Evolutionary conservation across 92 coral and sea anemone genomes (phyloP), one percentile per base, ranked within the genome.

Genomic region (Porites divaricata): DNA sequence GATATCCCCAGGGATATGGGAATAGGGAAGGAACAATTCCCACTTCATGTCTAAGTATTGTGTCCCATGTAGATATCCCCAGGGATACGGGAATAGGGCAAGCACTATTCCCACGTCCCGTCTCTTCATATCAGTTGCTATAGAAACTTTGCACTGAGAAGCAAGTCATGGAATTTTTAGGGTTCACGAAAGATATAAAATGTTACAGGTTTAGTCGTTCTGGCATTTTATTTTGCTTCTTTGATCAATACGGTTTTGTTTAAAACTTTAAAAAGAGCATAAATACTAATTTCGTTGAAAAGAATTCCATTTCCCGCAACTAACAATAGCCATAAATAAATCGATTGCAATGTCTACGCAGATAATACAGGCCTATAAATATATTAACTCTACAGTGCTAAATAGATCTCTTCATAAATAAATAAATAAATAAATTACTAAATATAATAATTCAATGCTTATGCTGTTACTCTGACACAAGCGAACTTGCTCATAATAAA

Each of bases 191-290:
- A 11, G 16, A 54, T 7, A 15, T 9, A 54, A 54, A 54, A 15
- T n/a, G 17, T 21, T 5, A 77, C 61, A 35, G n/a, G 53, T 16
- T 41, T 12, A 64, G 24, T 79, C 84, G 9, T 53, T 5, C 28
- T 24, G 35, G 25, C 41, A 69, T 9, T 80, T 75, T 80, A 77
- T 69, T 66, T 53, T 20, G 22, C 66, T 17, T 68, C 45, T 53
- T 80, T 61, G 16, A 26, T 35, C 25, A 35, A 52, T 52, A 54
- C 15, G 26, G 77, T 56, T 80, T 69, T 67, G 70, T 28, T 80
- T 80, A 68, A 51, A 80, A 72, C 52, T 80, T 80, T 80, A 80
- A 56, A 80, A 69, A 69, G 59, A 45, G 70, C 70, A 77, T 77
- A 77, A 77, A 77, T 77, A 77, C 81, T 58, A 25, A 28, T 20